Evolutionary conservation across 1,140 invertebrate genomes (phyloP).

Genomic region (Calephelis virginiensis): DNA sequence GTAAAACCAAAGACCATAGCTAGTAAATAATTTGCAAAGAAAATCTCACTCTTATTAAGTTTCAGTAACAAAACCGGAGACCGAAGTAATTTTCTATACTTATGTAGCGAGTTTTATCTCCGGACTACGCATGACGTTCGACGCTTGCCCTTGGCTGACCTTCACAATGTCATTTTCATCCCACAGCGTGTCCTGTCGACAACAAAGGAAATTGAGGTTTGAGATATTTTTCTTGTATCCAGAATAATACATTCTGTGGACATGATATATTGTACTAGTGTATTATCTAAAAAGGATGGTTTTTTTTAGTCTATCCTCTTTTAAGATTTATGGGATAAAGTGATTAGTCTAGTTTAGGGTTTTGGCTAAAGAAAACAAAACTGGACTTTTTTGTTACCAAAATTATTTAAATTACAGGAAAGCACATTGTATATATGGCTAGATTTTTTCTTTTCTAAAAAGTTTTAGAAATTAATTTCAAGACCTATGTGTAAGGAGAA

Average conservation of each 20-base stretch:
- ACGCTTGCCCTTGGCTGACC: conserved; percentile 40
- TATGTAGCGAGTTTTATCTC: conserved; percentile 32
- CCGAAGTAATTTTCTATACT: conserved; percentile 28
- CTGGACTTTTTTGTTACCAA: too few relatives aligned
- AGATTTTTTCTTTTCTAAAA: too few relatives aligned
- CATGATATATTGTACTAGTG: conserved; percentile 13
- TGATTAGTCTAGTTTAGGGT: too few relatives aligned
- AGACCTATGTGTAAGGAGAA: too few relatives aligned
- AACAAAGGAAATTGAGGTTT: conserved; percentile 42
- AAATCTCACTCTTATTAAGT: not conserved
- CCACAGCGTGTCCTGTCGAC: conserved; percentile 35
- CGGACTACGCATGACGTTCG: conserved; percentile 22
- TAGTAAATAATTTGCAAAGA: too few relatives aligned
- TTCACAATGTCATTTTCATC: conserved; percentile 27
- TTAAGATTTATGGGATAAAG: too few relatives aligned
- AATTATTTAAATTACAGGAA: too few relatives aligned
- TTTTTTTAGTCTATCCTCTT: conserved; percentile 1
- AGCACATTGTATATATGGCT: too few relatives aligned
- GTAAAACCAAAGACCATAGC: too few relatives aligned
- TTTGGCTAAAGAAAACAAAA: too few relatives aligned
- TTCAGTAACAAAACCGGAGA: not conserved
- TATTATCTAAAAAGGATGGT: not conserved
- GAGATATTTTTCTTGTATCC: conserved; percentile 27
- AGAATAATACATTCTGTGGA: conserved; percentile 17
- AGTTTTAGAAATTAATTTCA: too few relatives aligned